A percentile compares a stretch with the other conserved stretches of the same genome.
These are phyloP conservation scores for Scolopax rusticola DNA, from an alignment of 2,797 vertebrate genomes.

Conservation along the genomic window DNA sequence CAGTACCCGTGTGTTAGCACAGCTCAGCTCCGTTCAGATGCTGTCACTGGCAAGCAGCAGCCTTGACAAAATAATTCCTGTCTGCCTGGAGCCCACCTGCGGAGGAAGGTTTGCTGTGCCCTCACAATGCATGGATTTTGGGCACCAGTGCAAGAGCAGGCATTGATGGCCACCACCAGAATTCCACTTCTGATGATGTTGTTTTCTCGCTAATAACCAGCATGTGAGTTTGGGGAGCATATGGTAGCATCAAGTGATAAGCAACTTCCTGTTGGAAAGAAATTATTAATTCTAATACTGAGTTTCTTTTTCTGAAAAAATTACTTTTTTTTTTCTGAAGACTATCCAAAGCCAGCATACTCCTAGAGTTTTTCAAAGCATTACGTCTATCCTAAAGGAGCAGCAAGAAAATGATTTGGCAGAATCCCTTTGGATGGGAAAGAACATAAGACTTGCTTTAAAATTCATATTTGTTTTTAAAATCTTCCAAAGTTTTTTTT, in stretches of 20 bases:
- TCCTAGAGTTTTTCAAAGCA: background rate
- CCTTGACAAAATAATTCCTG: background rate
- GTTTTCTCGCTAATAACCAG: background rate
- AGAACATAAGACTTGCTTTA: background rate
- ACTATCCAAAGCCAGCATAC: background rate
- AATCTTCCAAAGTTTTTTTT: background rate
- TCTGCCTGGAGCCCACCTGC: background rate
- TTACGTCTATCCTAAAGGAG: background rate
- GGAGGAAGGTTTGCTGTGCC: background rate
- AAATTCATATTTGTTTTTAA: background rate
- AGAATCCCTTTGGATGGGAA: background rate
- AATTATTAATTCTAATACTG: background rate
- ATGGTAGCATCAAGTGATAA: background rate
- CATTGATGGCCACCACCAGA: background rate
- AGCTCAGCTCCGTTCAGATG: background rate
- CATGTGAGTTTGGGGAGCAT: background rate
- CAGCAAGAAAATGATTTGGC: background rate
- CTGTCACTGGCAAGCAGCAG: background rate
- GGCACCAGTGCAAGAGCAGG: background rate
- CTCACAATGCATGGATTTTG: background rate
- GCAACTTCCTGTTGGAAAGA: no score
- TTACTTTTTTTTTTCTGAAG: background rate
- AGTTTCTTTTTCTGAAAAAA: background rate
- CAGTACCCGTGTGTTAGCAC: background rate
- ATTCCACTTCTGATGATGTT: rapidly evolving